Conservation (phyloP, 2,888 invertebrate species). For the Nudaria mundana region DNA sequence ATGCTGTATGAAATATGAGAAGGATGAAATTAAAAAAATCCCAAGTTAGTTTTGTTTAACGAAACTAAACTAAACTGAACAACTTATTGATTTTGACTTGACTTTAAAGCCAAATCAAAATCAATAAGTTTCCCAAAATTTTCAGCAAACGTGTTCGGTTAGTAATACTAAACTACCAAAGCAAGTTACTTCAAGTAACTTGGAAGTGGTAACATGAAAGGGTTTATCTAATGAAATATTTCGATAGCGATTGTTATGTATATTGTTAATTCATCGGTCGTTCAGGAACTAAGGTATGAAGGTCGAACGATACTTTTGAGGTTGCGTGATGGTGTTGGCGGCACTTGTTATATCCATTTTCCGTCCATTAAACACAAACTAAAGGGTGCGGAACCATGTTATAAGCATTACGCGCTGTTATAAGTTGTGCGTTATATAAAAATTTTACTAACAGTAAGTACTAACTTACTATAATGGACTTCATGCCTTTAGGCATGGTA, state of each 20-base stretch:
- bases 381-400: constrained; percentile 24
- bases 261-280: constrained; percentile 8
- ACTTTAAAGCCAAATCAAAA: no score
- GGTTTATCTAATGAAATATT: constrained; percentile 18
- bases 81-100: no score
- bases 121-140: constrained; percentile 29
- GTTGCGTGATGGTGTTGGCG: constrained; percentile 24
- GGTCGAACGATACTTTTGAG: constrained; percentile 30
- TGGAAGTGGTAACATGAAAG: constrained; percentile 14
- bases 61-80: no score
- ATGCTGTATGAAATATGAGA: constrained; percentile 30
- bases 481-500: no score
- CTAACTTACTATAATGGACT: no score
- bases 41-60: constrained; percentile 28
- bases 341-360: constrained; percentile 32
- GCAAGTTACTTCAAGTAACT: constrained; percentile 20
- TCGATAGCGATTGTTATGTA: constrained; percentile 20
- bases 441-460: no score
- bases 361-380: constrained; percentile 33
- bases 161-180: constrained; percentile 38
- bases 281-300: constrained; percentile 14
- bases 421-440: no score
- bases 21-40: constrained; percentile 43
- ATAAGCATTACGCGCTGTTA: constrained; percentile 9
- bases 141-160: constrained; percentile 20